phyloP scores from a whole-genome alignment of 2,888 invertebrate genomes.

The Siphlonurus alternatus region DNA sequence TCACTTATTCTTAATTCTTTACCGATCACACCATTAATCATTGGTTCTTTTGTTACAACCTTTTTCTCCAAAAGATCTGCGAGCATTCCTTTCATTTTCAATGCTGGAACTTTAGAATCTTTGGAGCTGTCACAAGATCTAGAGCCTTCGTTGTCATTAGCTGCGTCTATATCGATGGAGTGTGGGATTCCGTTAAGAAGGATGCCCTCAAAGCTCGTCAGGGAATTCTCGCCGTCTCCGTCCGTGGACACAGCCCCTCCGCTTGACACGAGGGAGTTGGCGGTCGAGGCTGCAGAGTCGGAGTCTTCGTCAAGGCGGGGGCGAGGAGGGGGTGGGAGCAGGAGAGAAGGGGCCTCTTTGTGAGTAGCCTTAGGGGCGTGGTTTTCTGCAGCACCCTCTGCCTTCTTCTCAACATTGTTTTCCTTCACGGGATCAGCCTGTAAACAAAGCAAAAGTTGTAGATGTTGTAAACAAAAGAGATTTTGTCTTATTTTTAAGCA shows the following conservation, averaged over 20 bases:
- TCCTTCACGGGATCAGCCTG: no score
- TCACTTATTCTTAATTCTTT: constrained; percentile 40
- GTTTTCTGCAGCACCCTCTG: background rate
- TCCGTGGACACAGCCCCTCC: constrained; percentile 32
- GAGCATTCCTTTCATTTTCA: constrained; percentile 36
- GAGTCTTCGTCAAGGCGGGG: constrained; percentile 13
- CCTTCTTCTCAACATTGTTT: background rate
- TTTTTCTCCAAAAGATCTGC: constrained; percentile 72
- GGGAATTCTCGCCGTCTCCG: constrained; percentile 33
- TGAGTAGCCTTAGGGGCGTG: background rate
- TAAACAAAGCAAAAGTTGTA: background rate
- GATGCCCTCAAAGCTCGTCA: constrained; percentile 45
- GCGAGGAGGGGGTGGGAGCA: constrained; percentile 28
- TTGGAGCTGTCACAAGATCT: constrained; percentile 8
- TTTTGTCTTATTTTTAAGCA: background rate
- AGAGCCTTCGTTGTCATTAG: constrained; percentile 8
- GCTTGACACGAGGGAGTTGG: constrained; percentile 38
- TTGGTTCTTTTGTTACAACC: constrained; percentile 37
- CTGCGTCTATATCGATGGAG: constrained; percentile 28
- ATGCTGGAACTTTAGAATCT: background rate
- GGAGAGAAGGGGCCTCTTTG: constrained; percentile 28
- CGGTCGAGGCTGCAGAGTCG: constrained; percentile 26
- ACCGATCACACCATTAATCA: constrained; percentile 37
- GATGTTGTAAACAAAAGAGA: background rate
- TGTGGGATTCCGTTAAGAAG: constrained; percentile 38